Percentiles rank a stretch among this genome's conserved stretches.
These are phyloP conservation scores for Lytechinus pictus DNA, from an alignment of 35 echinoderm and acorn worm species.

Conservation along the genomic window DNA sequence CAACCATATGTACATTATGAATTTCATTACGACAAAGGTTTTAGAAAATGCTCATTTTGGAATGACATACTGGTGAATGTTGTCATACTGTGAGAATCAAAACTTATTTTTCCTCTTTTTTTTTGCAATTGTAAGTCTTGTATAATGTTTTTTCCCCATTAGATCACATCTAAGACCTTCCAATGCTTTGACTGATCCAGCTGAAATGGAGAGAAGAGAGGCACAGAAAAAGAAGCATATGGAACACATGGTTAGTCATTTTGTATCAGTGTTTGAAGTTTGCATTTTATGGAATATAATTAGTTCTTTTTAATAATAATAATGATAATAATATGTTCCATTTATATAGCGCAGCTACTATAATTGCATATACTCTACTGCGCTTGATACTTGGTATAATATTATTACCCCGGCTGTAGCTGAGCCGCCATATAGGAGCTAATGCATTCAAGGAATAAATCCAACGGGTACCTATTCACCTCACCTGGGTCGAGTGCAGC, in stretches of 20 bases:
- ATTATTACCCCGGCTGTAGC: no score
- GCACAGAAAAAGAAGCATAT: conserved; percentile 61
- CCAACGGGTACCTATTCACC: no score
- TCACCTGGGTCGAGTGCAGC: no score
- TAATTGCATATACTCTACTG: no score
- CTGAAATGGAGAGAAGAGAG: conserved; percentile 71
- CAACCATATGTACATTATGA: not conserved
- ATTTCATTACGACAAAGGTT: no score
- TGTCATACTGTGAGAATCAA: no score
- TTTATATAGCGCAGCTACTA: no score
- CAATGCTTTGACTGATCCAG: conserved; percentile 70
- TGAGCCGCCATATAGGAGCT: not conserved
- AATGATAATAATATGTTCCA: no score
- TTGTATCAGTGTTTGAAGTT: not conserved
- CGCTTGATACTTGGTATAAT: no score
- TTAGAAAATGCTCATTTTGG: no score
- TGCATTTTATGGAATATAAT: not conserved
- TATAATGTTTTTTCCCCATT: not conserved
- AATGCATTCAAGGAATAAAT: not conserved
- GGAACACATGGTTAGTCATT: conserved; percentile 82
- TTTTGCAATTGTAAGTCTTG: not conserved
- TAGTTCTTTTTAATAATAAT: not conserved
- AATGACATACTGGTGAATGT: no score
- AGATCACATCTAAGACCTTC: conserved; percentile 56
- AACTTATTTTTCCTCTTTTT: no score